Evolutionary conservation across 2,888 invertebrate species (phyloP).

Genomic region (Alloscopus bannaensis): DNA sequence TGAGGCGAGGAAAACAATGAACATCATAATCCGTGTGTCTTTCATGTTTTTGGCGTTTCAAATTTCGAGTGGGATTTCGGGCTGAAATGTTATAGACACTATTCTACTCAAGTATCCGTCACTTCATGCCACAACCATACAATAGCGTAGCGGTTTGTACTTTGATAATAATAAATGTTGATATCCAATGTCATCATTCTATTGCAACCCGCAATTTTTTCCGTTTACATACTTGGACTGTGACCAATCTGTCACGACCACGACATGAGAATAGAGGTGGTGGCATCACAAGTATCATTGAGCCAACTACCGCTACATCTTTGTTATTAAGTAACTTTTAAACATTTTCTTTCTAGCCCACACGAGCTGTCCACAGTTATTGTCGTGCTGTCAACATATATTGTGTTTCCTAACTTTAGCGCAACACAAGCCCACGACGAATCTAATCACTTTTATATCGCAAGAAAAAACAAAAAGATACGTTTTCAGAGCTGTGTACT

Average conservation of each 20-base stretch:
- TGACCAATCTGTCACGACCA: conserved; percentile 65
- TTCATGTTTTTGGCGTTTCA: conserved; percentile 13
- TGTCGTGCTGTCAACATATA: too few species aligned
- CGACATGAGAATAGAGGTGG: conserved; percentile 55
- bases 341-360: too few species aligned
- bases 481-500: too few species aligned
- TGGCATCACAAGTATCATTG: background rate
- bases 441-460: too few species aligned
- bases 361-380: too few species aligned
- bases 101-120: background rate
- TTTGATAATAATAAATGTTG: conserved; percentile 33
- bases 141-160: background rate
- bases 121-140: background rate
- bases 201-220: too few species aligned
- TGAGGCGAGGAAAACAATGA: background rate
- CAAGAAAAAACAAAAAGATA: too few species aligned
- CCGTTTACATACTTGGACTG: conserved; percentile 60
- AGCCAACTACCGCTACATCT: conserved; percentile 20
- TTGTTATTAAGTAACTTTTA: too few species aligned
- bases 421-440: too few species aligned
- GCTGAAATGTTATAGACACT: conserved; percentile 12
- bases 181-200: conserved; percentile 43
- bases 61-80: background rate
- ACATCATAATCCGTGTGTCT: background rate
- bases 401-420: too few species aligned